Conservation (phyloP, 2,797 vertebrate species). For the Intellagama lesueurii region DNA sequence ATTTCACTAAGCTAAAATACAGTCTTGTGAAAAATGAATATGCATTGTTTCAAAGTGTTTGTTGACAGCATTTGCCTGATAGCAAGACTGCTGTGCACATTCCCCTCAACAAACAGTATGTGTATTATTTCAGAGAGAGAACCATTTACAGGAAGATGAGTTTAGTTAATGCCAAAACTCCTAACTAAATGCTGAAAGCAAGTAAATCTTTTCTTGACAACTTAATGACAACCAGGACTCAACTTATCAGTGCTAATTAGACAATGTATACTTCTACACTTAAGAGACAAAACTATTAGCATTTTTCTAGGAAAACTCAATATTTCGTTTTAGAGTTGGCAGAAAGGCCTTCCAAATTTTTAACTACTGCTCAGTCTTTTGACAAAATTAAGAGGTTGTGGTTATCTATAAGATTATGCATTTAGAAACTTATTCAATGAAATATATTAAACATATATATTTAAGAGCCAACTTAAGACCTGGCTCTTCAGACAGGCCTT, state of each 20-base stretch:
- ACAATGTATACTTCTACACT: constrained; percentile 27
- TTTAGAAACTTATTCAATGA: constrained; percentile 34
- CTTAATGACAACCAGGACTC: constrained; percentile 53
- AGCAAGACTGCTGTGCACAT: constrained; percentile 1
- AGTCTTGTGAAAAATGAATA: background rate
- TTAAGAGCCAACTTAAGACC: too few species aligned
- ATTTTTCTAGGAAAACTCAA: constrained; percentile 45
- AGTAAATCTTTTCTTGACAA: constrained; percentile 51
- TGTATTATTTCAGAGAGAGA: constrained; percentile 26
- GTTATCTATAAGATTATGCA: background rate
- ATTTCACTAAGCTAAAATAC: constrained; percentile 21
- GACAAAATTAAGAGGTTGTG: constrained; percentile 25
- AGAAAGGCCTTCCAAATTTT: constrained; percentile 30
- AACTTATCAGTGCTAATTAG: constrained; percentile 42
- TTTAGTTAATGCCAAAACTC: constrained; percentile 46
- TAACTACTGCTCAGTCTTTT: constrained; percentile 16
- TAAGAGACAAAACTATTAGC: constrained; percentile 58
- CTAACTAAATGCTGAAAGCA: constrained; percentile 53
- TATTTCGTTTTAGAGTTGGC: constrained; percentile 3
- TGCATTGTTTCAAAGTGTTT: constrained; percentile 46
- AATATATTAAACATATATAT: background rate
- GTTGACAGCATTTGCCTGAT: constrained; percentile 28
- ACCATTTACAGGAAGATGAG: constrained; percentile 40
- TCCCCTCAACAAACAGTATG: constrained; percentile 25
- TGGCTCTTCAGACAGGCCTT: too few species aligned